Base-by-base conservation (phyloP, 1,140 invertebrate genomes). In the Achatina immaculata region DNA sequence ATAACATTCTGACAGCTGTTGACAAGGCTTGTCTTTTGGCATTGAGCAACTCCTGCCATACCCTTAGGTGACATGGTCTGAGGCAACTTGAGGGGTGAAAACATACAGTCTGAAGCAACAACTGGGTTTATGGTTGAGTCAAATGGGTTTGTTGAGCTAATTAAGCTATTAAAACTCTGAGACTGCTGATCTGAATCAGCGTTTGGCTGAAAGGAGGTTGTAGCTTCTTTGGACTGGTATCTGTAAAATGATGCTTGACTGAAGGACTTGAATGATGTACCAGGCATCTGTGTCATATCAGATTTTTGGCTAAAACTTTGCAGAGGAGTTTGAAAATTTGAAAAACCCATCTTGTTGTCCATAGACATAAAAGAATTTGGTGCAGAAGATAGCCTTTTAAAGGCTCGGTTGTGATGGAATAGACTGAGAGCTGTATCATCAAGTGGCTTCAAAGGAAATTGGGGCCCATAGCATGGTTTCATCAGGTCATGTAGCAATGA, bases 401-500 rank as follows among this genome's bases (percentile, higher is more conserved):
- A 82, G 40, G 75, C 42, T 76, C 74, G 75, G 40, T 66, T 82
- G 48, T 82, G 72, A 45, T 74, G 66, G 65, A 82, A 65, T 11
- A 82, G 42, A 36, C 40, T 21, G 24, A 82, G 42, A 2, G 81
- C 81, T 19, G 80, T 68, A 74, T 81, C 80, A 40, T 81, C 80
- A 31, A 77, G 3, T 16, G 80, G 74, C 21, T 66, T 36, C 7
- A 69, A 19, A 31, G 58, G 69, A 19, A 68, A 51, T 1, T 34
- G 28, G 31, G 62, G 31, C 11, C 36, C 28, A 38, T 42, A 40
- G 38, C 42, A 28, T 71, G 68, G 38, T 45, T 42, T 40, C 6
- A 71, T 40, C 28, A 71, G 11, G 24, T 71, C 68, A n/a, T 42
- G 68, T 71, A 71, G 34, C 34, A 42, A 6, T 40, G 19, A 51